phyloP scores from a whole-genome alignment of 2,113 vertebrate genomes.

The Alligator mississippiensis region DNA sequence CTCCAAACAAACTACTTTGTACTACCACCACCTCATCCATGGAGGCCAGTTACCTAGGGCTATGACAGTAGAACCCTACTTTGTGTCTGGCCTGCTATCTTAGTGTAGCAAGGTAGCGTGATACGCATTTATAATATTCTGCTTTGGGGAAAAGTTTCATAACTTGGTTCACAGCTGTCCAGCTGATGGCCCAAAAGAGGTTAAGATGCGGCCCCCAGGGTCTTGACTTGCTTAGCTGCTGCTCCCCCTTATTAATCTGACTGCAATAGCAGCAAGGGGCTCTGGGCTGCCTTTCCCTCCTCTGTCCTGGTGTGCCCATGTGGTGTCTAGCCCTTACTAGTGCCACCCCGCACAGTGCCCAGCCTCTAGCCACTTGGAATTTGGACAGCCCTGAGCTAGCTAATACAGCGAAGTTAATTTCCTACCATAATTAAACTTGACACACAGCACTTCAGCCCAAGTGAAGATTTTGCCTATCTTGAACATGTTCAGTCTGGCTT shows the following conservation, averaged over 20 bases:
- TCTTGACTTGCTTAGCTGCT: no score
- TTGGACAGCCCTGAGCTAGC: not conserved
- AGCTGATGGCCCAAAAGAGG: rapidly evolving
- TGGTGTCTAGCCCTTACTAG: no score
- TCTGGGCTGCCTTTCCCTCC: no score
- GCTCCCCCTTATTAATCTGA: no score
- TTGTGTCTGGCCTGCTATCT: not conserved
- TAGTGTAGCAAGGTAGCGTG: not conserved
- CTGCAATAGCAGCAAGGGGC: no score
- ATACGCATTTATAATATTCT: no score
- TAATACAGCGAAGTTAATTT: not conserved
- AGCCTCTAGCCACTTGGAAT: not conserved
- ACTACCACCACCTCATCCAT: not conserved
- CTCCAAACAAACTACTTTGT: not conserved
- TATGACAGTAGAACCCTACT: not conserved
- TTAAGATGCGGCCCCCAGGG: not conserved
- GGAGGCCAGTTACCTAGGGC: not conserved
- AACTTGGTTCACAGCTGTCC: no score
- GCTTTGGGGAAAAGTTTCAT: no score
- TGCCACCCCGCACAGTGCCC: no score
- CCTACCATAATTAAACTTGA: not conserved
- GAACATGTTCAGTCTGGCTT: not conserved
- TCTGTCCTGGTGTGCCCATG: no score
- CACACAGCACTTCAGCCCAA: not conserved
- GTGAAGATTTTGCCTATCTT: not conserved